A percentile compares a stretch with the other conserved stretches of the same genome.
These are phyloP conservation scores for Tautogolabrus adspersus DNA, from an alignment of 2,113 vertebrate genomes.

Conservation along the genomic window DNA sequence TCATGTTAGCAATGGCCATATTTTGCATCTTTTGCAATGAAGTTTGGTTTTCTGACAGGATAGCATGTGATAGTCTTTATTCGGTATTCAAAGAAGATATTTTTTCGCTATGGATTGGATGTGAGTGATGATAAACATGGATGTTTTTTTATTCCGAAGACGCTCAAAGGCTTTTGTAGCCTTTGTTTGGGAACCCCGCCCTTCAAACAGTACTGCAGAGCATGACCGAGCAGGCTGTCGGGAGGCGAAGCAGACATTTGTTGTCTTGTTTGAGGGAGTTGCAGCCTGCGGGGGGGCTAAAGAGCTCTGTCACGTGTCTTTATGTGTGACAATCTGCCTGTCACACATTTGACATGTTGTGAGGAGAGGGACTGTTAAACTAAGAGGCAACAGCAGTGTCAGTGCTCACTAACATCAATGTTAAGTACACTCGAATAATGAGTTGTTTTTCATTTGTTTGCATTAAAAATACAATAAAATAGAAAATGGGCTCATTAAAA, in stretches of 20 bases:
- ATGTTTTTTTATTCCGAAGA: not conserved
- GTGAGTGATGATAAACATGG: not conserved
- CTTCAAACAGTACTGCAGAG: not conserved
- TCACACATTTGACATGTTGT: conserved; percentile 57
- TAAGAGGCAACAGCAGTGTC: not conserved
- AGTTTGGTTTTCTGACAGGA: not conserved
- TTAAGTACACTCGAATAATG: not conserved
- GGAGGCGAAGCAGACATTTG: conserved; percentile 55
- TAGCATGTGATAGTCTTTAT: not conserved
- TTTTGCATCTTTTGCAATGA: not conserved
- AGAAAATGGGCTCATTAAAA: too few species aligned
- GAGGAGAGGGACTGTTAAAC: conserved; percentile 15
- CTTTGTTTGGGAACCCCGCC: conserved; percentile 14
- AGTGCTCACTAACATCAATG: not conserved
- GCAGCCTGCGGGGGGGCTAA: conserved; percentile 49
- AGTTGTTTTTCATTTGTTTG: not conserved
- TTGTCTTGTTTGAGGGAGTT: conserved; percentile 50
- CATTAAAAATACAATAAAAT: not conserved
- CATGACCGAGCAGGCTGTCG: conserved; percentile 1
- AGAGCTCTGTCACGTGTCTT: conserved; percentile 60
- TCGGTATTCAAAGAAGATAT: not conserved
- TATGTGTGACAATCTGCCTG: conserved; percentile 53
- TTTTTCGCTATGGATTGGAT: not conserved
- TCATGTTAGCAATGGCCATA: not conserved
- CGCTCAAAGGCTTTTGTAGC: not conserved